These are phyloP conservation scores for Tarsius wallacei DNA, from an alignment of 2,797 vertebrate species.

Conservation along the genomic window DNA sequence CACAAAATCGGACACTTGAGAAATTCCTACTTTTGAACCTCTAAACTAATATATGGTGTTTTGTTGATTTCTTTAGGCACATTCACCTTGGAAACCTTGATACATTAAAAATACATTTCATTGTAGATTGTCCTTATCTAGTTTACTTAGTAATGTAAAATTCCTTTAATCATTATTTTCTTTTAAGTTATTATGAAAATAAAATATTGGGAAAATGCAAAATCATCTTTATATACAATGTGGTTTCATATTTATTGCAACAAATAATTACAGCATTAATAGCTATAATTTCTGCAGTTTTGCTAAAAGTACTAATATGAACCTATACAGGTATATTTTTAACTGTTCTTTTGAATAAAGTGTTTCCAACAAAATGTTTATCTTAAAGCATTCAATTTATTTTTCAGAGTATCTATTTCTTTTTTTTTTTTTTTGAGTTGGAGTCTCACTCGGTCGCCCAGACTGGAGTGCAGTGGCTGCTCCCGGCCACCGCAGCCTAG, in stretches of 20 bases:
- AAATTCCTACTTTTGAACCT: neutral
- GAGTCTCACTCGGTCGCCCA: too few species aligned
- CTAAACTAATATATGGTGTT: neutral
- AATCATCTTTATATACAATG: conserved; percentile 11
- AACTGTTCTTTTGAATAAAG: conserved; percentile 56
- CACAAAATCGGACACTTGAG: neutral
- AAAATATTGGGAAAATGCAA: conserved; percentile 2
- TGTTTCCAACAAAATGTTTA: conserved; percentile 64
- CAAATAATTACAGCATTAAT: conserved; percentile 58
- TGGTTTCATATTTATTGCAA: conserved; percentile 54
- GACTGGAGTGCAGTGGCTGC: too few species aligned
- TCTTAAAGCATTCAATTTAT: conserved; percentile 22
- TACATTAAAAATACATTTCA: neutral
- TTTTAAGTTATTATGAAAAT: conserved; percentile 56
- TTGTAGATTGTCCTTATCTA: neutral
- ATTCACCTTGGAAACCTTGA: neutral
- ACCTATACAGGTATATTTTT: conserved; percentile 30
- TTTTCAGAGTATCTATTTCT: neutral
- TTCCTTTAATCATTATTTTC: neutral
- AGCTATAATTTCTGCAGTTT: conserved; percentile 49
- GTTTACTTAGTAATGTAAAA: neutral
- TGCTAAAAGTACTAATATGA: conserved; percentile 34
- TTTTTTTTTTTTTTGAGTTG: too few species aligned
- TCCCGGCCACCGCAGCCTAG: too few species aligned
- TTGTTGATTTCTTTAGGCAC: neutral